These are phyloP conservation scores for Pyralis farinalis DNA, from an alignment of 2,888 invertebrate genomes.

Conservation along the genomic window DNA sequence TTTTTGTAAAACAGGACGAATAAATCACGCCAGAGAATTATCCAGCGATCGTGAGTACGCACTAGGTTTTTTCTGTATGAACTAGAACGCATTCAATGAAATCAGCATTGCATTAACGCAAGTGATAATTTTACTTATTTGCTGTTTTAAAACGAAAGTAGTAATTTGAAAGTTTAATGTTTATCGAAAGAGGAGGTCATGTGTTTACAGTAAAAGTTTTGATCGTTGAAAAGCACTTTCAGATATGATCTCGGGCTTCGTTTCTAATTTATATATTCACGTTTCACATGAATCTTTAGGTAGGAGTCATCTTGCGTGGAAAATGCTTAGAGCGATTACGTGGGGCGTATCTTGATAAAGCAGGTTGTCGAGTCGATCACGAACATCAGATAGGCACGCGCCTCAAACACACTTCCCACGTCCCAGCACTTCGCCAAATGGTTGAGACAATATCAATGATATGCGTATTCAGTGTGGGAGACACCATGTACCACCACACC, in stretches of 20 bases:
- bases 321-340: background rate
- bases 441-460: constrained; percentile 22
- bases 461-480: constrained; percentile 12
- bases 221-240: background rate
- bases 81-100: too few species aligned
- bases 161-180: constrained; percentile 8
- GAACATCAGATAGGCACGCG: constrained; percentile 35
- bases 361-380: constrained; percentile 21
- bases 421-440: constrained; percentile 20
- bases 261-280: constrained; percentile 15
- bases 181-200: constrained; percentile 7
- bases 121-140: background rate
- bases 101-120: too few species aligned
- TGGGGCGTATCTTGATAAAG: constrained; percentile 7
- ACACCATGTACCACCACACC: constrained; percentile 6
- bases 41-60: too few species aligned
- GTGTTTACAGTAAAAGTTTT: constrained; percentile 8
- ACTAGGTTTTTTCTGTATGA: too few species aligned
- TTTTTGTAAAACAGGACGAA: too few species aligned
- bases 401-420: constrained; percentile 50
- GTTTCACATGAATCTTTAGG: constrained; percentile 14
- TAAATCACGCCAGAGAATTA: too few species aligned
- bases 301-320: constrained; percentile 10
- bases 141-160: constrained; percentile 6
- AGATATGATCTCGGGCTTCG: background rate